Evolutionary conservation across 2,888 invertebrate genomes (phyloP), one percentile per base, ranked within the genome.

Genomic region (Drosophila neotestacea): DNA sequence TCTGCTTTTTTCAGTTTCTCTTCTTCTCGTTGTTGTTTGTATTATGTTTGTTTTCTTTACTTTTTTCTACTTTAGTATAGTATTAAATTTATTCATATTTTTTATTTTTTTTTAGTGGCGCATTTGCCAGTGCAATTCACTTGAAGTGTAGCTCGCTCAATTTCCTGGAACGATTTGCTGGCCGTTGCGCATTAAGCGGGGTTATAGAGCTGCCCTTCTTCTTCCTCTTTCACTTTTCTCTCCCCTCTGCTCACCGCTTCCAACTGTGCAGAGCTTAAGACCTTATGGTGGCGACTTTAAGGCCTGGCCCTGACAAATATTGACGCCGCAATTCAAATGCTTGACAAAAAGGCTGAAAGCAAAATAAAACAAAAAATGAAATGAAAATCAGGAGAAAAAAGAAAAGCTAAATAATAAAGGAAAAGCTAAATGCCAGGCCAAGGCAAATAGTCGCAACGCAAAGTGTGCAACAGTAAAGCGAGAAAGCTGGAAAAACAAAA

Each of bases 81-180:
- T 73, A 85, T 81, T 85, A 71, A 87, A 85, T 85, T 73, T 87
- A 81, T 87, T 81, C 76, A 87, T 74, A 69, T 66, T 73, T n/a
- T 81, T 80, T 32, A 5, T 32, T 32, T 7, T 82, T 78, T 83
- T 84, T 63, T 76, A 58, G 64, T 50, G 64, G 64, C 73, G 69
- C 59, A 64, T 59, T 66, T 54, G 62, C 44, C 63, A 63, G 66
- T 36, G 63, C 73, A 73, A 67, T 78, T 77, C 70, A 72, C 41
- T 72, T 81, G 66, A 67, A 82, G 85, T 81, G 79, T 75, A 87
- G 79, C 72, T 75, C 75, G 72, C 88, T 82, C 75, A 85, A 87
- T 82, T 82, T 82, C 88, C 85, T 81, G 69, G 70, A 82, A 84
- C 78, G 59, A 81, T 84, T 82, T 82, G 85, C 77, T 70, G 71